Base-by-base conservation (phyloP, 2,888 invertebrate species). In the Chrysolina haemoptera region DNA sequence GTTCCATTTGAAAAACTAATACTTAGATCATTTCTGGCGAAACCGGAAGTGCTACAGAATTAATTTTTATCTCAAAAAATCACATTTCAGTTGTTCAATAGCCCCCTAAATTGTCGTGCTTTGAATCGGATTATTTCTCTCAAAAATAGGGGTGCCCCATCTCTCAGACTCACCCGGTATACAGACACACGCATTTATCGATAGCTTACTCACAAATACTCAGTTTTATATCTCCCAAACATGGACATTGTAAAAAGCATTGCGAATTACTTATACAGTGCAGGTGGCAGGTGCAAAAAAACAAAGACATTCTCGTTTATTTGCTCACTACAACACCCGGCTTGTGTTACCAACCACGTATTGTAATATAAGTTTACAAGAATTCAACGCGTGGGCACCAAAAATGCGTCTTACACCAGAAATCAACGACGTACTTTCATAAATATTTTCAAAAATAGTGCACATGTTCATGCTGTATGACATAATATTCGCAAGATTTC, bases 281-380 rank as follows among this genome's bases (percentile, higher is more conserved):
- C 41, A 66, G 46, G 27, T 48, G 48, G 66, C 66, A 66, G 66
- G 66, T 66, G 50, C 66, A 66, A 66, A 50, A 35, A 20, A 22
- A 66, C 66, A 66, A 66, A 66, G 48, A 66, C 66, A 66, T 66
- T 66, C 66, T 48, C 6, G 11, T 66, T 66, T 22, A 48, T 66
- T 50, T 12, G 27, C 20, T 66, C 66, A 66, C 66, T 16, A 18
- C 18, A 9, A 20, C 20, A 12, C 53, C 16, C 11, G 11, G 43
- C 53, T 53, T 20, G 53, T 18, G 20, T 53, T 53, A 53, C 53
- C 11, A 53, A 11, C 9, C 9, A 53, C 20, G 18, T 12, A 20
- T 18, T 53, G 12, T 20, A 20, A 53, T n/a, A 53, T 16, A 2
- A 12, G 1, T 11, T 20, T 1, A 12, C 14, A 5, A 20, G 16